A percentile compares a stretch with the other conserved stretches of the same genome.
Evolutionary conservation across 2,888 invertebrate species (phyloP).

Genomic region (Cremastobaeus sp.): DNA sequence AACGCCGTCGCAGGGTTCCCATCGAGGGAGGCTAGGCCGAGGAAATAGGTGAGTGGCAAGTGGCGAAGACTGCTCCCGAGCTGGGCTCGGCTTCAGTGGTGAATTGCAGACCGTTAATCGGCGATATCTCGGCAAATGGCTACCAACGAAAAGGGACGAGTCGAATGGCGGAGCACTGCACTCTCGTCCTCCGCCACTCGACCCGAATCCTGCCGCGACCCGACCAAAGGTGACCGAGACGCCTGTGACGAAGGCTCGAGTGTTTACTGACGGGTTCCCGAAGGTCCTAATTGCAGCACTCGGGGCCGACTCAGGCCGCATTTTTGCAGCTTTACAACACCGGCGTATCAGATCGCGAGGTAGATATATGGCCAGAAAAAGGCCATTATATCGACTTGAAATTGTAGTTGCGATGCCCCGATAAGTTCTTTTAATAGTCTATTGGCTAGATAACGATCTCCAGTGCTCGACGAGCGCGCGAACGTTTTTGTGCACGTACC

Average conservation of each 20-base stretch:
- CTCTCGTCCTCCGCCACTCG: no score
- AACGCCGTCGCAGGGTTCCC: slow-evolving; percentile 19
- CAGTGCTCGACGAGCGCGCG: slow-evolving; percentile 9
- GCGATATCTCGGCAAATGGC: slow-evolving; percentile 50
- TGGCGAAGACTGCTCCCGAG: no score
- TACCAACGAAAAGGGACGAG: slow-evolving; percentile 33
- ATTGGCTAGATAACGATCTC: slow-evolving; percentile 42
- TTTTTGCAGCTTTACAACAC: slow-evolving; percentile 12
- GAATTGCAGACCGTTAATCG: slow-evolving; percentile 53
- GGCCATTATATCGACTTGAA: slow-evolving; percentile 25
- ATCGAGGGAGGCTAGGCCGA: slow-evolving; percentile 17
- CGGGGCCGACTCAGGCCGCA: slow-evolving; percentile 6
- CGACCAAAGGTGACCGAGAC: no score
- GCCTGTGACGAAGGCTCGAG: slow-evolving; percentile 9
- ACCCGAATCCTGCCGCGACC: no score
- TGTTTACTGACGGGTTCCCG: slow-evolving; percentile 6
- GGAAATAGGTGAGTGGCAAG: slow-evolving; percentile 6
- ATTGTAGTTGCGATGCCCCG: slow-evolving; percentile 31
- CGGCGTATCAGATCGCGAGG: slow-evolving; percentile 17
- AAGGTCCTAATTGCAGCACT: slow-evolving; percentile 30
- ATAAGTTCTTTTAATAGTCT: slow-evolving; percentile 44
- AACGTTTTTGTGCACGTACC: slow-evolving; percentile 17
- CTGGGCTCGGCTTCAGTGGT: slow-evolving; percentile 36
- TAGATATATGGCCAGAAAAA: slow-evolving; percentile 17
- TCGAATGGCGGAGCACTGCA: slow-evolving; percentile 3